A percentile compares a stretch with the other conserved stretches of the same genome.
These are phyloP conservation scores for Trematocara zebra DNA, from an alignment of 2,113 vertebrate species.

Conservation along the genomic window DNA sequence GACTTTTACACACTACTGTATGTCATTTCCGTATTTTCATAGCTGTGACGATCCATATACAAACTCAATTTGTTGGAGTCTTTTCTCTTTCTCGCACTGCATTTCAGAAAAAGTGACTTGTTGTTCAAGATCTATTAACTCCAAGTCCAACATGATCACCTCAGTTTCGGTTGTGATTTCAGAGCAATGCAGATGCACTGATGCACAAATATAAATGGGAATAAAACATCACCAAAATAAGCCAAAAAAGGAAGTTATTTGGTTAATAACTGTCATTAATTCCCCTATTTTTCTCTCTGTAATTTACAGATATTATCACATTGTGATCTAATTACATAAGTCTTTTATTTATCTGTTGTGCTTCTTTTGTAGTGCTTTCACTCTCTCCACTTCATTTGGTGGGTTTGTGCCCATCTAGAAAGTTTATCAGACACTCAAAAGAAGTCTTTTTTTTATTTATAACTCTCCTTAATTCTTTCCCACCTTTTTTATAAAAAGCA, in stretches of 20 bases:
- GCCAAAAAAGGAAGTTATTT: not conserved
- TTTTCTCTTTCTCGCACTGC: not conserved
- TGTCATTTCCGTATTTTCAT: not conserved
- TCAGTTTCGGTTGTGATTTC: not conserved
- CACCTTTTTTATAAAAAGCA: not conserved
- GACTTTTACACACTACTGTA: not conserved
- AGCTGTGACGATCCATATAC: not conserved
- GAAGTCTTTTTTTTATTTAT: not conserved
- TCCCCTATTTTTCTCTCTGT: not conserved
- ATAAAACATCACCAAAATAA: not conserved
- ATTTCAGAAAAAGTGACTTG: not conserved
- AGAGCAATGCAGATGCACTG: not conserved
- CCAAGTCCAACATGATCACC: not conserved
- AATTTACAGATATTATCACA: not conserved
- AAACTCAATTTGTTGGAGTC: not conserved
- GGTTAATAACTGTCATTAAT: not conserved
- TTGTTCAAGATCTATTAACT: not conserved
- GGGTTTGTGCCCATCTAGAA: not conserved
- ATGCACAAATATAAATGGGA: not conserved
- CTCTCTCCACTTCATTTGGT: not conserved
- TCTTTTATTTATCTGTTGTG: not conserved
- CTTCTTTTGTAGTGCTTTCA: not conserved
- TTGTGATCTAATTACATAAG: not conserved
- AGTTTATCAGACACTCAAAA: not conserved
- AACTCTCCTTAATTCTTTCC: not conserved